Evolutionary conservation across 2,113 vertebrate genomes (phyloP).

Genomic region (Heloderma charlesbogerti): DNA sequence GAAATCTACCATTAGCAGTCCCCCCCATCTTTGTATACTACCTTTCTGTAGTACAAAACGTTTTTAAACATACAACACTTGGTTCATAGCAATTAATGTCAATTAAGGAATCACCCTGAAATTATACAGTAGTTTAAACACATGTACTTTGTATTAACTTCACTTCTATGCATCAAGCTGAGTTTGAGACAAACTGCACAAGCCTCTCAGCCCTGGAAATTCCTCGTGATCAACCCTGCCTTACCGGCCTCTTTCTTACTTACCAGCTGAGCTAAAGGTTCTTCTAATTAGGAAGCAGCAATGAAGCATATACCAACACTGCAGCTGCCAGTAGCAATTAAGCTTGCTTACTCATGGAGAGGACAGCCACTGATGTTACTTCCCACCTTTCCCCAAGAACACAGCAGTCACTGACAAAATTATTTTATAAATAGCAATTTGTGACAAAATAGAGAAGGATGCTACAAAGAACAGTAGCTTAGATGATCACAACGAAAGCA

Average conservation of each 20-base stretch:
- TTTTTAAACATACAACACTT: background rate
- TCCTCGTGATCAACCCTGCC: too few species aligned
- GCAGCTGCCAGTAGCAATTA: background rate
- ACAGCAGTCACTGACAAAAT: background rate
- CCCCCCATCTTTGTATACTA: background rate
- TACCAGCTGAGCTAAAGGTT: too few species aligned
- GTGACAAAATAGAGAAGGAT: background rate
- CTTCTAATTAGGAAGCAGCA: background rate
- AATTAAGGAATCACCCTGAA: too few species aligned
- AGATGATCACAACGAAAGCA: background rate
- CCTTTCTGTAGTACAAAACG: background rate
- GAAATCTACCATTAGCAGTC: background rate
- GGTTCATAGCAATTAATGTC: background rate
- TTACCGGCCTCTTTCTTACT: too few species aligned
- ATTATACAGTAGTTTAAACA: background rate
- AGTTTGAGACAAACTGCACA: background rate
- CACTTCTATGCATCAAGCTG: background rate
- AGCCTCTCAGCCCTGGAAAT: background rate
- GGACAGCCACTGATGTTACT: background rate
- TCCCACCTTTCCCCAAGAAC: too few species aligned
- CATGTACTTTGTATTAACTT: background rate
- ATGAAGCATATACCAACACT: background rate
- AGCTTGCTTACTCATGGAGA: background rate
- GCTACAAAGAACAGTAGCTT: background rate
- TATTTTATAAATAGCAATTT: constrained; percentile 20